A percentile compares a stretch with the other conserved stretches of the same genome.
Evolutionary conservation across 2,797 vertebrate species (phyloP).

Genomic region (Catostomus latipinnis): DNA sequence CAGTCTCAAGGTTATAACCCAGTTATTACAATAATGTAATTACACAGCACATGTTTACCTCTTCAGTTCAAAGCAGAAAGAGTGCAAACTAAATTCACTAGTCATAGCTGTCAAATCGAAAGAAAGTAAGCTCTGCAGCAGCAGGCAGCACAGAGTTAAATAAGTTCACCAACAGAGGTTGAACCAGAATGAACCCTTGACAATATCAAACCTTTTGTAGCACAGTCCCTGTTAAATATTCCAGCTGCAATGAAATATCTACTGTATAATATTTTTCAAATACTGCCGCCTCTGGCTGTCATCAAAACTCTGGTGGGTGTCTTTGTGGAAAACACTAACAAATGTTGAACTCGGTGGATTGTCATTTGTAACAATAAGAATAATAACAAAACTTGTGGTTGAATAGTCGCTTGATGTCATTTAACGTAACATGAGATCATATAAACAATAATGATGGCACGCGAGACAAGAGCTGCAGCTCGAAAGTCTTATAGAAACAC

Average conservation of each 20-base stretch:
- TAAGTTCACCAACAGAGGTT: not conserved
- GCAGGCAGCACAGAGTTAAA: not conserved
- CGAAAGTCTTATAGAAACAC: too few relatives aligned
- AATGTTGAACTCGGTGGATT: too few relatives aligned
- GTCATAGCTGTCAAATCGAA: not conserved
- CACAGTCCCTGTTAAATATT: not conserved
- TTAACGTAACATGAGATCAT: too few relatives aligned
- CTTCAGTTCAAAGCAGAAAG: not conserved
- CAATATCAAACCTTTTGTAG: not conserved
- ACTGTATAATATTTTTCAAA: too few relatives aligned
- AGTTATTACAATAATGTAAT: conserved; percentile 18
- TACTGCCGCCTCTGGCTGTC: too few relatives aligned
- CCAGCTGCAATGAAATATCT: not conserved
- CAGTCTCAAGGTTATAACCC: conserved; percentile 13
- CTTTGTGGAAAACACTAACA: too few relatives aligned
- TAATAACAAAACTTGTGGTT: too few relatives aligned
- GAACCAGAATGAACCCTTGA: conserved; percentile 10
- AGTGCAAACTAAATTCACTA: not conserved
- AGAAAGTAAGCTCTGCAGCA: not conserved
- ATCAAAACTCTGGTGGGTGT: too few relatives aligned
- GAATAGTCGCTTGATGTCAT: too few relatives aligned
- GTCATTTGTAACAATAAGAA: too few relatives aligned
- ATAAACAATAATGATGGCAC: too few relatives aligned
- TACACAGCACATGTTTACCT: conserved; percentile 5
- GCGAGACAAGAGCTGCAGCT: too few relatives aligned